Evolutionary conservation across 1,140 invertebrate species (phyloP), one percentile per base, ranked within the genome.

Genomic region (Luehdorfia chinensis): DNA sequence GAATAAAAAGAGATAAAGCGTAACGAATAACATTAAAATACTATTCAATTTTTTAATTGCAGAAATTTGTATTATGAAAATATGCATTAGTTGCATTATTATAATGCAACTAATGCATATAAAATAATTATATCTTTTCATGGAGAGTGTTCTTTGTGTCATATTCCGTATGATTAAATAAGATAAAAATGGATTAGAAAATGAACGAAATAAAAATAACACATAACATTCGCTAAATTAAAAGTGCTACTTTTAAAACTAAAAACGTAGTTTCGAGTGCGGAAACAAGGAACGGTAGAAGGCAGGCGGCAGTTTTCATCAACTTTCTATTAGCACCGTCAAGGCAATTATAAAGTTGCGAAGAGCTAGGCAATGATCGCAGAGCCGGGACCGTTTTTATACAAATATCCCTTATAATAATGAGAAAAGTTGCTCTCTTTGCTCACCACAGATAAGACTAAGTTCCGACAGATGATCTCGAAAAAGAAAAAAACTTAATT

Each of bases 271-370:
- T 72, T 73, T 64, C 59, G 59, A 64, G 55, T 66, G 54, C 67
- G 6, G 68, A 65, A 73, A 75, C 66, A 74, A 75, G 74, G 66
- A 66, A 64, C 63, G 51, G 63, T 67, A 9, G 49, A 23, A 23
- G 59, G 16, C 50, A 47, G 50, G 58, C 60, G 78, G 73, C 71
- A 80, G 76, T 76, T 84, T 78, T 75, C 75, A 84, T 84, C 76
- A 80, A 81, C 67, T 81, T 81, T 80, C 60, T 66, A 80, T 84
- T 84, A 80, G 61, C 58, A 51, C 65, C 79, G 77, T 74, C 76
- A 73, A 80, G 71, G 68, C 75, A 84, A 84, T 84, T 84, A 84
- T 69, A 73, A 84, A 81, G 75, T 80, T 81, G 70, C 43, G 39
- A 47, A 63, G 61, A 56, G 64, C 59, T 44, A 46, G 50, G 66